These are phyloP conservation scores for Alentia gelatinosa DNA, from an alignment of 2,888 invertebrate species.

Conservation along the genomic window DNA sequence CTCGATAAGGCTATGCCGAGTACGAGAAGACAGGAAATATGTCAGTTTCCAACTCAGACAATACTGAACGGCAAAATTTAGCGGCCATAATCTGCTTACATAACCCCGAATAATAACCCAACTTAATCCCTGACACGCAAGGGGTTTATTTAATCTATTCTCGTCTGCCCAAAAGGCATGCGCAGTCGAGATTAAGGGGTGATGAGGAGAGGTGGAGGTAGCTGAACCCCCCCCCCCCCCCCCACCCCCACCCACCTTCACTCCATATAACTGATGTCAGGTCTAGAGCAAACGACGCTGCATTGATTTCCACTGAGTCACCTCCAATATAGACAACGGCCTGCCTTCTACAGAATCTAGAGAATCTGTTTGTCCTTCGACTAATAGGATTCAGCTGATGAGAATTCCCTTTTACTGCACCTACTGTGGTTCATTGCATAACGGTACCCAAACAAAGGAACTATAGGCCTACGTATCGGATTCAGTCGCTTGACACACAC, in stretches of 20 bases:
- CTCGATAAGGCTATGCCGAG: too few relatives aligned
- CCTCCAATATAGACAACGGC: neutral
- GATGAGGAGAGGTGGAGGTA: neutral
- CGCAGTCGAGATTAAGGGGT: neutral
- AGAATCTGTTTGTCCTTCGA: neutral
- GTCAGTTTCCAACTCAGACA: too few relatives aligned
- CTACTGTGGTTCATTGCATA: too few relatives aligned
- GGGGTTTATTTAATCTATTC: neutral
- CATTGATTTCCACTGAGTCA: neutral
- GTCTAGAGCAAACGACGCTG: neutral
- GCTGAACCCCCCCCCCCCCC: neutral
- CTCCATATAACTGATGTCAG: neutral
- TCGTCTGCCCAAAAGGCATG: neutral
- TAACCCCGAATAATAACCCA: neutral
- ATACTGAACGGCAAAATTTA: too few relatives aligned
- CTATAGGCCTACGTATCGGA: too few relatives aligned
- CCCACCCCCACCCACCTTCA: too few relatives aligned
- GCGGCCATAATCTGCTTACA: neutral
- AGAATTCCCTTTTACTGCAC: too few relatives aligned
- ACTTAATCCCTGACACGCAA: neutral
- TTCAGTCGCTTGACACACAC: too few relatives aligned
- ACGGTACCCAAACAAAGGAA: too few relatives aligned
- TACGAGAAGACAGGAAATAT: too few relatives aligned
- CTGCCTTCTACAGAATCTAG: neutral
- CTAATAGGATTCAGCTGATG: too few relatives aligned